phyloP scores from a whole-genome alignment of 2,113 vertebrate species.

The Emydura subglobosa region DNA sequence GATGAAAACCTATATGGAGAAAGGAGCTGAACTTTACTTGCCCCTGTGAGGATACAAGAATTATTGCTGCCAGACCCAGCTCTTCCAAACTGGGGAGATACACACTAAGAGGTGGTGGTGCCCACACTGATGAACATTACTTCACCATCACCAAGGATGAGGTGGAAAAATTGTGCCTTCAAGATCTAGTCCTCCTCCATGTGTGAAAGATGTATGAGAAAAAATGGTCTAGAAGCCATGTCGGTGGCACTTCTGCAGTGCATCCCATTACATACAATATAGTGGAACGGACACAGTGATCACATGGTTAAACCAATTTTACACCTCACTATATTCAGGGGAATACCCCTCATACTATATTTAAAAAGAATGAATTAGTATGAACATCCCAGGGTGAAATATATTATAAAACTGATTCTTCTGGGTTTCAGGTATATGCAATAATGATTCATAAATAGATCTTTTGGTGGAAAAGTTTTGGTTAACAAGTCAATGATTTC shows the following conservation, averaged over 20 bases:
- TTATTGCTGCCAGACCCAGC: background rate
- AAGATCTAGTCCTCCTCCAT: background rate
- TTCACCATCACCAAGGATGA: background rate
- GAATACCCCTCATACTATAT: background rate
- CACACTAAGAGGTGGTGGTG: background rate
- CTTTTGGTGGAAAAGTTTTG: background rate
- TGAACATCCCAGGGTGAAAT: background rate
- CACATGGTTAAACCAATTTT: background rate
- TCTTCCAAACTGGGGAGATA: background rate
- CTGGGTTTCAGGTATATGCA: background rate
- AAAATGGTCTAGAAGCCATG: background rate
- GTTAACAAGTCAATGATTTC: background rate
- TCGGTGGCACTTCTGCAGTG: background rate
- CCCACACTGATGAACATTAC: background rate
- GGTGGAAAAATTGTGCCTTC: background rate
- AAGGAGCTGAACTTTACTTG: fast-evolving
- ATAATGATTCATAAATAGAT: background rate
- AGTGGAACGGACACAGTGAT: background rate
- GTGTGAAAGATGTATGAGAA: background rate
- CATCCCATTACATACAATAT: background rate
- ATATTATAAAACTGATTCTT: background rate
- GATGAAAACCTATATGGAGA: background rate
- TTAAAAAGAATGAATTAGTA: background rate
- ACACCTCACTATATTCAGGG: background rate
- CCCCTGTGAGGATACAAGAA: background rate